Evolutionary conservation across 2,888 invertebrate genomes (phyloP).

Genomic region (Cyrtodaria siliqua): DNA sequence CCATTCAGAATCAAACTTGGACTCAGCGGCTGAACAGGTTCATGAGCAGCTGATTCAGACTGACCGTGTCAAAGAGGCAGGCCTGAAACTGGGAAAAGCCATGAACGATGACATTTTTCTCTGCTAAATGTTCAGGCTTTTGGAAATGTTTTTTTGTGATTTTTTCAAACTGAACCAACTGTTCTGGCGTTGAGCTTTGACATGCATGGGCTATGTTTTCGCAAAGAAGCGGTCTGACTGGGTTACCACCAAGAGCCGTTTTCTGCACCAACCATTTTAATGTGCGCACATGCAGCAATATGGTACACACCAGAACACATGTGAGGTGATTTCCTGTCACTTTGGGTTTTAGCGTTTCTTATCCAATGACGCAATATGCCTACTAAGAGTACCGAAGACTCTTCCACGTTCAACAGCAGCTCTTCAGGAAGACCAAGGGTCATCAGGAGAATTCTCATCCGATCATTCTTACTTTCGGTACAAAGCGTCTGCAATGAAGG

Average conservation of each 20-base stretch:
- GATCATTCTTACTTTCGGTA: background rate
- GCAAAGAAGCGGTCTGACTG: slow-evolving; percentile 26
- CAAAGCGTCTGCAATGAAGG: background rate
- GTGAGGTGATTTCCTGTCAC: slow-evolving; percentile 64
- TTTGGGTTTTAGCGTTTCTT: slow-evolving; percentile 68
- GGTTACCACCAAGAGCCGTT: slow-evolving; percentile 20
- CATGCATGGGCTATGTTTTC: slow-evolving; percentile 38
- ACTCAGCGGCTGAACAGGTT: slow-evolving; percentile 61
- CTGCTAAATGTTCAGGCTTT: slow-evolving; percentile 59
- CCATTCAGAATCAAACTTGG: slow-evolving; percentile 77
- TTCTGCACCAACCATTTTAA: slow-evolving; percentile 49
- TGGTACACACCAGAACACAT: slow-evolving; percentile 59
- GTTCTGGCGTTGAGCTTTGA: slow-evolving; percentile 12
- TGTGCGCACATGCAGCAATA: slow-evolving; percentile 47
- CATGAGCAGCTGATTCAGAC: slow-evolving; percentile 82
- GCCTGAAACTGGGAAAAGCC: slow-evolving; percentile 84
- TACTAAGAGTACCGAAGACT: slow-evolving; percentile 50
- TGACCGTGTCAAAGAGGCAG: slow-evolving; percentile 73
- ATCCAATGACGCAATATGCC: slow-evolving; percentile 71
- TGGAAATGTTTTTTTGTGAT: slow-evolving; percentile 57
- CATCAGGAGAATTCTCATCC: slow-evolving; percentile 23
- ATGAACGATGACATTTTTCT: slow-evolving; percentile 72
- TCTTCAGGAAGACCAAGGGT: slow-evolving; percentile 24
- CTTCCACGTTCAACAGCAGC: background rate
- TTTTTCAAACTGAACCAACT: slow-evolving; percentile 39